phyloP scores from a whole-genome alignment of 2,888 invertebrate genomes.

The Amblyteles armatorius region DNA sequence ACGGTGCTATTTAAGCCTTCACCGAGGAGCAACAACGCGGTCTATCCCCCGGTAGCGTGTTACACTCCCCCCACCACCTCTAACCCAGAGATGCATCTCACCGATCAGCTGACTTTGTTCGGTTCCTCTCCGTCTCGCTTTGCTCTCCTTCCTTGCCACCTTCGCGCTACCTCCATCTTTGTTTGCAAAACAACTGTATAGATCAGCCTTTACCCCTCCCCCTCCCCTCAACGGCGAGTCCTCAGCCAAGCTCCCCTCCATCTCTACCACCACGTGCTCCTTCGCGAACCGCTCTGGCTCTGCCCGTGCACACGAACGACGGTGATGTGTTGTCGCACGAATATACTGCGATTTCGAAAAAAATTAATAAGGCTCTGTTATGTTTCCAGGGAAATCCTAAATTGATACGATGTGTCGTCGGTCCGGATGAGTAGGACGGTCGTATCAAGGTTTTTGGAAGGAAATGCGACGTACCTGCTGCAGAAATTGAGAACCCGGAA shows the following conservation, averaged over 20 bases:
- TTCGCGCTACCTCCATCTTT: conserved; percentile 72
- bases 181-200: conserved; percentile 81
- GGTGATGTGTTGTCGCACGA: neutral
- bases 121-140: conserved; percentile 64
- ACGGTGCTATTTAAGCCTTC: conserved; percentile 84
- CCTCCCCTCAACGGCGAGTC: conserved; percentile 48
- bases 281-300: conserved; percentile 5
- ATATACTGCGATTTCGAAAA: neutral
- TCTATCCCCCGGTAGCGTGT: conserved; percentile 22
- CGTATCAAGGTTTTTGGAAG: neutral
- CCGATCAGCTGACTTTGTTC: conserved; percentile 82
- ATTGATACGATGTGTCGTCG: neutral
- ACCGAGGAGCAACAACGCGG: conserved; percentile 59
- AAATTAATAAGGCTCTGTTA: neutral
- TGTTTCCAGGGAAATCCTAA: neutral
- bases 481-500: neutral
- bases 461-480: neutral
- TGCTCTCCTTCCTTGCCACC: conserved; percentile 1
- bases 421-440: neutral
- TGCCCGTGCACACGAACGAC: conserved; percentile 22
- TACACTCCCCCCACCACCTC: conserved; percentile 26
- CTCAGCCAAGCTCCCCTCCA: neutral
- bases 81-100: conserved; percentile 73
- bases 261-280: conserved; percentile 35
- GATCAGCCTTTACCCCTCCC: conserved; percentile 56